Percentiles rank a stretch among this genome's conserved stretches.
Evolutionary conservation across 2,888 invertebrate species (phyloP).

Genomic region (Eilema depressum): DNA sequence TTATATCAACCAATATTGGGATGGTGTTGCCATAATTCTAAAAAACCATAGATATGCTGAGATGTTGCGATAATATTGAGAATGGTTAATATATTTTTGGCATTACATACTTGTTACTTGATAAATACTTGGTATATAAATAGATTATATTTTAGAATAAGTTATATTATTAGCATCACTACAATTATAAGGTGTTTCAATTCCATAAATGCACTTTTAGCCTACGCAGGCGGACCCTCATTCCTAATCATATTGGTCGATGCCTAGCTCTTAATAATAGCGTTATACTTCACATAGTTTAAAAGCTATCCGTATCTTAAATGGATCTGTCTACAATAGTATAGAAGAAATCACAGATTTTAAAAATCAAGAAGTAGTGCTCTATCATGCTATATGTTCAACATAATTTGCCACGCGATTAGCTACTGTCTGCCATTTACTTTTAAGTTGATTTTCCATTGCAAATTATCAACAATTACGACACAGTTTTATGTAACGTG

Average conservation of each 20-base stretch:
- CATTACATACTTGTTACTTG: slow-evolving; percentile 23
- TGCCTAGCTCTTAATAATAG: slow-evolving; percentile 24
- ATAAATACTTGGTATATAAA: slow-evolving; percentile 20
- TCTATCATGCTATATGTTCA: neutral
- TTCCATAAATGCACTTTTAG: slow-evolving; percentile 39
- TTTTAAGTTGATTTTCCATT: neutral
- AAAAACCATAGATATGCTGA: slow-evolving; percentile 17
- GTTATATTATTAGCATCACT: slow-evolving; percentile 13
- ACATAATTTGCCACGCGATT: neutral
- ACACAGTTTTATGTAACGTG: neutral
- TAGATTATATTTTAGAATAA: slow-evolving; percentile 11
- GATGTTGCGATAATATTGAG: slow-evolving; percentile 5
- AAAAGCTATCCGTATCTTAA: slow-evolving; percentile 1
- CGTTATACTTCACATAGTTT: neutral
- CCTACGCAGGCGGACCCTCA: slow-evolving; percentile 20
- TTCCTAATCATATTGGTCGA: slow-evolving; percentile 25
- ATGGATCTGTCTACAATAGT: neutral
- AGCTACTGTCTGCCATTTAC: neutral
- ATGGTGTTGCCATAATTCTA: neutral
- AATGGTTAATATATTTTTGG: slow-evolving; percentile 24
- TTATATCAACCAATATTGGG: slow-evolving; percentile 30
- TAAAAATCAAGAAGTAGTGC: neutral
- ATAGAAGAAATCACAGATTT: neutral
- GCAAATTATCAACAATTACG: neutral
- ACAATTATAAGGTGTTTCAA: slow-evolving; percentile 28